These are phyloP conservation scores for Drosophila mayaguana DNA, from an alignment of 2,888 invertebrate species.

Conservation along the genomic window DNA sequence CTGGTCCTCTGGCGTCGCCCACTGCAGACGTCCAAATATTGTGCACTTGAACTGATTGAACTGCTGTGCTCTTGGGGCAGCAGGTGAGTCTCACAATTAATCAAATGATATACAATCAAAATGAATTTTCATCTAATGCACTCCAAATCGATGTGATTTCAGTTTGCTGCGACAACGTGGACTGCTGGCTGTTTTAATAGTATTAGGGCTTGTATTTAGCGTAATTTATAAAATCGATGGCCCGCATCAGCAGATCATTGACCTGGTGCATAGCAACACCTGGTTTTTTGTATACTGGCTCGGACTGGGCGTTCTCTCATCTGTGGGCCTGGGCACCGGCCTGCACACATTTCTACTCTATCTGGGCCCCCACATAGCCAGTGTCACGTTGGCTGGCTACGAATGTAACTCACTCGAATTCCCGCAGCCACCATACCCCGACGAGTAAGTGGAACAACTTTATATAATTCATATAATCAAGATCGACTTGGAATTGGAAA, in stretches of 20 bases:
- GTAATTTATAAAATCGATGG: conserved; percentile 84
- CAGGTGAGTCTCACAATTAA: conserved; percentile 85
- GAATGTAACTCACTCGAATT: conserved; percentile 98
- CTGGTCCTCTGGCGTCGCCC: conserved; percentile 94
- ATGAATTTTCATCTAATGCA: background rate
- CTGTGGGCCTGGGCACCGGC: conserved; percentile 98
- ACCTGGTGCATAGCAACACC: conserved; percentile 83
- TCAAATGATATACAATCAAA: background rate
- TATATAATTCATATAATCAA: background rate
- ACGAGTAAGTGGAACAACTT: conserved; percentile 90
- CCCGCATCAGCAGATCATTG: conserved; percentile 83
- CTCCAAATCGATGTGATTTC: background rate
- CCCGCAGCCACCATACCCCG: conserved; percentile 99
- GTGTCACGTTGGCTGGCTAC: conserved; percentile 98
- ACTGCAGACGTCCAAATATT: conserved; percentile 92
- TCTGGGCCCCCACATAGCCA: conserved; percentile 99
- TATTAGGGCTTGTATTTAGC: conserved; percentile 83
- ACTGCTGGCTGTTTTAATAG: conserved; percentile 80
- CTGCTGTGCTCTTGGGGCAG: conserved; percentile 87
- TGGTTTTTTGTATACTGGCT: conserved; percentile 92
- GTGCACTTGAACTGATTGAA: conserved; percentile 89
- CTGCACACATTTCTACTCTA: conserved; percentile 99
- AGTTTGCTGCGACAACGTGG: conserved; percentile 84
- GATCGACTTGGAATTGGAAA: background rate
- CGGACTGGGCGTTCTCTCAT: conserved; percentile 96